Evolutionary conservation across 2,888 invertebrate species (phyloP), one percentile per base, ranked within the genome.

Genomic region (Microplitis manilae): DNA sequence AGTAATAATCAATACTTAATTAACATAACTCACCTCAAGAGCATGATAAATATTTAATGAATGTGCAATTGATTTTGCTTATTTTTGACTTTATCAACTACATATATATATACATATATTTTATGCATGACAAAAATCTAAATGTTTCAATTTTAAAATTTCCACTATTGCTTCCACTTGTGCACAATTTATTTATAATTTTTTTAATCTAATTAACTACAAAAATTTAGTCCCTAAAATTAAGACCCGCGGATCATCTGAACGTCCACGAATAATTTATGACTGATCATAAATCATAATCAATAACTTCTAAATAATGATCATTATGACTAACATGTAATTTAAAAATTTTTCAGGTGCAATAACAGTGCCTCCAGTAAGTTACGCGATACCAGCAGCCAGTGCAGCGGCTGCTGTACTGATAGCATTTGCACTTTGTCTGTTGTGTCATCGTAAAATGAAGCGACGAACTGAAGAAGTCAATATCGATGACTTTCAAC

Each of bases 361-460:
- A 70, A 89, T 90, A 78, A 90, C 87, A 76, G 91, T 91, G 85
- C 92, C 92, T 87, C 91, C 92, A 89, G 92, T 93, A 90, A 92
- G 91, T 91, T 91, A 92, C 91, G 91, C 90, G 90, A 86, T 92
- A 87, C 86, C 90, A 89, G 90, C 91, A 81, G 91, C 91, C 78
- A 91, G 90, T 80, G 89, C 90, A 77, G 90, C 91, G 79, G 90
- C 91, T 78, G 90, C 90, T 77, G 88, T 91, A 77, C 85, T 92
- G 76, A 84, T 93, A 81, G 90, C 90, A 50, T 83, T 92, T 73
- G 85, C 89, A 13, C 78, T 91, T 76, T 92, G 92, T 89, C 90
- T 93, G 78, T 89, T 93, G 86, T 94, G 93, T 84, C 93, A 93
- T 84, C 90, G 92, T 77, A 90, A 89, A 78, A 84, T 89, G 74